These are phyloP conservation scores for Clarias fuscus DNA, from an alignment of 2,797 vertebrate genomes.

Conservation along the genomic window DNA sequence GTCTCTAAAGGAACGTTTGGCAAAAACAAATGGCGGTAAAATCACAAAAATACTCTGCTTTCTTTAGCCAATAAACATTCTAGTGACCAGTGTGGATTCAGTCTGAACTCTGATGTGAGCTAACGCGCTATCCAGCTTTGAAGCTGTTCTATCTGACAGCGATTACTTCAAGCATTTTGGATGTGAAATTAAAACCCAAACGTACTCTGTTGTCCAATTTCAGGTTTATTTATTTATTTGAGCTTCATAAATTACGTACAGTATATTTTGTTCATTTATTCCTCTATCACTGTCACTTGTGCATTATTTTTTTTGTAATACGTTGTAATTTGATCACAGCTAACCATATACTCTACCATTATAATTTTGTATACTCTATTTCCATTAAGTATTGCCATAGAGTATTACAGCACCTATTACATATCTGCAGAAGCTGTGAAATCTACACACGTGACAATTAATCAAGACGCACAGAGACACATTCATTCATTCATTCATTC, in stretches of 20 bases:
- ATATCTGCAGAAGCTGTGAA: neutral
- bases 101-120: conserved; percentile 11
- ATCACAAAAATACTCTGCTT: conserved; percentile 29
- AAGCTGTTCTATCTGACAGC: conserved; percentile 15
- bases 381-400: neutral
- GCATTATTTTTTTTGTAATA: neutral
- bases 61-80: conserved; percentile 34
- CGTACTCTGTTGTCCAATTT: neutral
- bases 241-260: neutral
- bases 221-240: neutral
- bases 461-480: neutral
- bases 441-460: neutral
- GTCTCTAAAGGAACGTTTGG: conserved; percentile 42
- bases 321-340: neutral
- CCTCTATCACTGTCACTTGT: neutral
- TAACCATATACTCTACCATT: neutral
- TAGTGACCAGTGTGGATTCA: conserved; percentile 7
- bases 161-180: conserved; percentile 24
- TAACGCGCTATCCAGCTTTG: conserved; percentile 9
- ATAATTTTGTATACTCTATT: neutral
- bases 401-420: too few species aligned
- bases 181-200: conserved; percentile 25
- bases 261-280: neutral
- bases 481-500: neutral
- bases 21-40: conserved; percentile 31